Percentiles rank a stretch among this genome's conserved stretches.
Conservation (phyloP, 1,140 invertebrate species). For the Drosophila baimaii region DNA sequence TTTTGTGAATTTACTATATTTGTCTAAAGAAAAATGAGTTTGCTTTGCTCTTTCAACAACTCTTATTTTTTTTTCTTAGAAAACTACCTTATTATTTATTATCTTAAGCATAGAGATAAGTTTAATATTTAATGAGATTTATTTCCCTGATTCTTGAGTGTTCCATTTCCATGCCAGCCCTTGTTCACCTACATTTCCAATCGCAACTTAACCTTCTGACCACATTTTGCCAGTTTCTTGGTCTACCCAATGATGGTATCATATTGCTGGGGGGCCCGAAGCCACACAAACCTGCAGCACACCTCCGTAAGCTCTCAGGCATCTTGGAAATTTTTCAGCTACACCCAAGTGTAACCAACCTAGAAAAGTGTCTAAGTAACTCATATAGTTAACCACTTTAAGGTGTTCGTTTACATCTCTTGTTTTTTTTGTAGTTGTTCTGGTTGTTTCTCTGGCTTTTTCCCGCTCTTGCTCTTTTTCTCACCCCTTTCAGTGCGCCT, state of each 20-base stretch:
- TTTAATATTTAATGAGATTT: not conserved
- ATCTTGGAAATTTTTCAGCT: slow-evolving; percentile 43
- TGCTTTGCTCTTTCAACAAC: not conserved
- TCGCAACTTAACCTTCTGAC: slow-evolving; percentile 69
- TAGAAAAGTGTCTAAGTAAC: slow-evolving; percentile 62
- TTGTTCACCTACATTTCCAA: slow-evolving; percentile 44
- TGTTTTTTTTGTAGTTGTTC: slow-evolving; percentile 48
- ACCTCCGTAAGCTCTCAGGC: slow-evolving; percentile 12
- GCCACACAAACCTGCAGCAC: slow-evolving; percentile 21
- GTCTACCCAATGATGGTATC: slow-evolving; percentile 33
- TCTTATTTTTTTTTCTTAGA: not conserved
- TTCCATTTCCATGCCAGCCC: not conserved
- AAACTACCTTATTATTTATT: too few relatives aligned
- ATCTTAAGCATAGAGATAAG: not conserved
- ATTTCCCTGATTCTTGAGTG: not conserved
- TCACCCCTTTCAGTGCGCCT: slow-evolving; percentile 7
- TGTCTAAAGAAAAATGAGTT: not conserved
- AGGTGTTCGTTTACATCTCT: slow-evolving; percentile 75
- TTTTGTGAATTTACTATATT: not conserved
- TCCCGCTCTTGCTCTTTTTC: slow-evolving; percentile 18
- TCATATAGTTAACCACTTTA: slow-evolving; percentile 64
- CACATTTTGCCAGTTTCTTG: slow-evolving; percentile 37
- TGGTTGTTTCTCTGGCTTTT: slow-evolving; percentile 23
- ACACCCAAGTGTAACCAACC: slow-evolving; percentile 40
- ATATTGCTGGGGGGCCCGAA: slow-evolving; percentile 47